Conservation (phyloP, 37 sponge, comb jelly and placozoan species). For the Dysidea cf. avara region DNA sequence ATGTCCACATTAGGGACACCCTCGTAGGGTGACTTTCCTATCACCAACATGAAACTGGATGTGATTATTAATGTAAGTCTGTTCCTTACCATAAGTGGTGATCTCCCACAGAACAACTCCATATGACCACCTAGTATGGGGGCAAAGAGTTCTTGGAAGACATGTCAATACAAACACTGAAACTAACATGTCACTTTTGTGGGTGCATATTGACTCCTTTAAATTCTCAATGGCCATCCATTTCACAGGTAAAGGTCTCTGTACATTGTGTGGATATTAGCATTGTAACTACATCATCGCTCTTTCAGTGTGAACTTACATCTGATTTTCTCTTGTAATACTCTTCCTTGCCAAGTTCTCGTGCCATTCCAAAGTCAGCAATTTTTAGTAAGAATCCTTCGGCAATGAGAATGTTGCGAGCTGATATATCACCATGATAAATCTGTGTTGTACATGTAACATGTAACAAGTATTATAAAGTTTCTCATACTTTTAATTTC, state of each 20-base stretch:
- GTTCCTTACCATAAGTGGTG: constrained; percentile 62
- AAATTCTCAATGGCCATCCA: constrained; percentile 80
- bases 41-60: not conserved
- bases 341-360: constrained; percentile 32
- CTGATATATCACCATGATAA: constrained; percentile 76
- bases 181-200: constrained; percentile 76
- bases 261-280: no score
- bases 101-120: constrained; percentile 80
- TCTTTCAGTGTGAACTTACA: no score
- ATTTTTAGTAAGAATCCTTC: constrained; percentile 69
- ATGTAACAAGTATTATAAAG: not conserved
- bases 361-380: constrained; percentile 76
- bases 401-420: constrained; percentile 71
- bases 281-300: no score
- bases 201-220: constrained; percentile 29
- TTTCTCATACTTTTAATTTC: constrained; percentile 28
- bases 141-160: not conserved
- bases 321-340: constrained; percentile 33
- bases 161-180: no score
- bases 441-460: constrained; percentile 25
- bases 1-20: not conserved
- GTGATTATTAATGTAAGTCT: not conserved
- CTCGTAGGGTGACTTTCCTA: constrained; percentile 35
- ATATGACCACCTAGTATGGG: constrained; percentile 62
- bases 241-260: constrained; percentile 67